phyloP scores from a whole-genome alignment of 2,113 vertebrate species.

The Mastomys natalensis region DNA sequence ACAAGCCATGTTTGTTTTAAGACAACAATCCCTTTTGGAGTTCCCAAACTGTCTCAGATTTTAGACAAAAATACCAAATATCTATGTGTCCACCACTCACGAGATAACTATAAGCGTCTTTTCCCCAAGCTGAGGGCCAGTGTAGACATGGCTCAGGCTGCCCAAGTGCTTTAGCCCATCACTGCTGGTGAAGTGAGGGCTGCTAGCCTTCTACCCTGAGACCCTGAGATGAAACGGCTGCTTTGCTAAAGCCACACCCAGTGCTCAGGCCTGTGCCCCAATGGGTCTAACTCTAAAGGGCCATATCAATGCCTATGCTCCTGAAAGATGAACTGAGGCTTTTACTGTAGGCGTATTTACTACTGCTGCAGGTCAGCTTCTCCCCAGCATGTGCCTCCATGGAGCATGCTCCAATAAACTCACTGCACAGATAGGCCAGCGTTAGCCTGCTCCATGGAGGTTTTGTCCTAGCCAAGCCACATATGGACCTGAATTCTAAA shows the following conservation, averaged over 20 bases:
- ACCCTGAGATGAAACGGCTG: background rate
- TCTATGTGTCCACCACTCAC: background rate
- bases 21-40: background rate
- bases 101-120: background rate
- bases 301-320: accelerated
- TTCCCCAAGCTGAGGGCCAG: background rate
- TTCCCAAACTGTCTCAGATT: background rate
- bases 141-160: no score
- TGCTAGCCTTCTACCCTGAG: background rate
- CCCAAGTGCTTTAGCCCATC: background rate
- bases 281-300: background rate
- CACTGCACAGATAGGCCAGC: background rate
- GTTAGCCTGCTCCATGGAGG: background rate
- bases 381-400: background rate
- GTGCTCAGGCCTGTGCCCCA: background rate
- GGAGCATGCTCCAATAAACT: background rate
- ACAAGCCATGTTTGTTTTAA: background rate
- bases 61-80: background rate
- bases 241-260: background rate
- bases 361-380: background rate
- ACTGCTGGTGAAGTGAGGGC: background rate
- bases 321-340: background rate
- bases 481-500: background rate
- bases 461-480: background rate
- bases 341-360: background rate